A percentile compares a stretch with the other conserved stretches of the same genome.
Evolutionary conservation across 1,140 invertebrate genomes (phyloP).

Genomic region (Drosophila simulans): DNA sequence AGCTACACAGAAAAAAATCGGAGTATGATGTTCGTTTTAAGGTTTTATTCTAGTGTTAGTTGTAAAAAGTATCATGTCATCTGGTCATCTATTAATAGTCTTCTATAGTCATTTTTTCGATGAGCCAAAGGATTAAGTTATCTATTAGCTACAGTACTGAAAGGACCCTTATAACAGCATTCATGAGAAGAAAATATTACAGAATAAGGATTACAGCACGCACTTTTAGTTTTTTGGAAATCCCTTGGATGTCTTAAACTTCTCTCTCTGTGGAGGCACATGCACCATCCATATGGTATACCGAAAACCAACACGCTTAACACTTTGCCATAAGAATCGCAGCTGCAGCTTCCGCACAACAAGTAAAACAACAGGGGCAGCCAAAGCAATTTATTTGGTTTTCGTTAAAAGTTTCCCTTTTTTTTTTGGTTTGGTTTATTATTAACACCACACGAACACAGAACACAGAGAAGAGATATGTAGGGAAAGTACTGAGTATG

Average conservation of each 20-base stretch:
- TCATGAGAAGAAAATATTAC: too few relatives aligned
- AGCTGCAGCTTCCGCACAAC: conserved; percentile 49
- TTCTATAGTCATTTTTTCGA: too few relatives aligned
- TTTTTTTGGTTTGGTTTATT: conserved; percentile 67
- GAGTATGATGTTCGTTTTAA: too few relatives aligned
- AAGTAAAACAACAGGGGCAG: conserved; percentile 22
- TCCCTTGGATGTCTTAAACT: not conserved
- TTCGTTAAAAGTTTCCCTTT: conserved; percentile 60
- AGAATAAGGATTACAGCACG: too few relatives aligned
- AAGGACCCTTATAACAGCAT: too few relatives aligned
- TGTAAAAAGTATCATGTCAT: too few relatives aligned
- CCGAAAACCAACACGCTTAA: conserved; percentile 67
- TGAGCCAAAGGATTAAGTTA: too few relatives aligned
- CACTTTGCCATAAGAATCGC: conserved; percentile 70
- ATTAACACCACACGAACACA: conserved; percentile 58
- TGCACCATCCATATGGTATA: conserved; percentile 34
- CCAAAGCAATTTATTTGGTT: conserved; percentile 66
- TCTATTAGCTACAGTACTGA: too few relatives aligned
- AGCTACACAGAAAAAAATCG: not conserved
- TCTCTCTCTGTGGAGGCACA: conserved; percentile 6
- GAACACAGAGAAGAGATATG: not conserved
- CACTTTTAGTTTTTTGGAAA: too few relatives aligned
- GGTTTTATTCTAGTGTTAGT: too few relatives aligned
- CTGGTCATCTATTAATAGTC: too few relatives aligned
- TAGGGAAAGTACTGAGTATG: not conserved